Percentiles rank a stretch among this genome's conserved stretches.
Evolutionary conservation across 2,888 invertebrate species (phyloP).

Genomic region (Heliconius erato): DNA sequence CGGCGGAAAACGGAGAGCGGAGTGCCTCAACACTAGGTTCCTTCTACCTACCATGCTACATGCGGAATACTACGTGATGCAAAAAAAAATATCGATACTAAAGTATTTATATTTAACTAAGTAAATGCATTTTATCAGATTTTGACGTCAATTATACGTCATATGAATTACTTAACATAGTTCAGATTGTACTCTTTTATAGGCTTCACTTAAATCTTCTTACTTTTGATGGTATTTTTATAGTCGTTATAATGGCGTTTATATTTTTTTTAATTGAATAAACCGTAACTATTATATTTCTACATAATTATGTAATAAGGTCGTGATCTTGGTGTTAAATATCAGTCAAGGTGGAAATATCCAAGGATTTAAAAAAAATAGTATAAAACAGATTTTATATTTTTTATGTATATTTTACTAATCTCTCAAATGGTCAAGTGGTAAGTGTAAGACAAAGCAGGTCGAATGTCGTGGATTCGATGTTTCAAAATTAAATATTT

Average conservation of each 20-base stretch:
- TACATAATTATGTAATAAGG: conserved; percentile 39
- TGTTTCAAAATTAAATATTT: neutral
- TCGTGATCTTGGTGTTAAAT: conserved; percentile 36
- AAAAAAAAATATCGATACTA: too few species aligned
- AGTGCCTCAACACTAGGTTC: too few species aligned
- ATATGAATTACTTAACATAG: neutral
- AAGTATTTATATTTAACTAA: neutral
- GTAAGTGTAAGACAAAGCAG: too few species aligned
- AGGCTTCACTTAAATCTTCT: neutral
- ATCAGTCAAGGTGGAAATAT: conserved; percentile 48
- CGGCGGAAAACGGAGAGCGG: too few species aligned
- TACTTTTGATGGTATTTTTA: neutral
- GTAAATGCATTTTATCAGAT: neutral
- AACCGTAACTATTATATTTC: conserved; percentile 17
- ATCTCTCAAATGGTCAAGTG: neutral
- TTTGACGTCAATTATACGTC: neutral
- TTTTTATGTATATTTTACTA: neutral
- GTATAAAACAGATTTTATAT: neutral
- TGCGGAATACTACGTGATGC: too few species aligned
- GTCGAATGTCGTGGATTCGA: neutral
- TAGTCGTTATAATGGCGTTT: neutral
- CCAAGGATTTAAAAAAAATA: neutral
- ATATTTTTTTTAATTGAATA: neutral
- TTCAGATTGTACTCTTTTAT: neutral
- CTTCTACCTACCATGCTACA: too few species aligned